Base-by-base conservation (phyloP, 2,797 vertebrate species). In the Xyrichtys novacula region DNA sequence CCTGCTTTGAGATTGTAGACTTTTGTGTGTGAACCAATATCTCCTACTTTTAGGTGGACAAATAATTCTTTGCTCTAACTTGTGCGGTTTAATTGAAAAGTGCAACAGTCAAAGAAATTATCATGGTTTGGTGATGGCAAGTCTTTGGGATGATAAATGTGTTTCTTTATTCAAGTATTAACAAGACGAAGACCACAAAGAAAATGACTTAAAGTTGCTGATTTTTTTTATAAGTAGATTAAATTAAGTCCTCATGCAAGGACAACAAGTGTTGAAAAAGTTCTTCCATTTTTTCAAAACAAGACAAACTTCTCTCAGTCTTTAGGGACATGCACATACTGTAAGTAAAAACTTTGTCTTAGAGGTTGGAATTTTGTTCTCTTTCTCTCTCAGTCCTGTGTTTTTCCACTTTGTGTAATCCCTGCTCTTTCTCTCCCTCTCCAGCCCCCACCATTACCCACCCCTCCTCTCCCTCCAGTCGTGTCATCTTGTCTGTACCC, bases 401-500 rank as follows among this genome's bases (percentile, higher is more conserved):
- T 89, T 95, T 95, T 96, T 85, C 71, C 80, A 81, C 78, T 69
- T 65, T 72, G 75, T 70, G 83, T 82, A 85, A 78, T 83, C 78
- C 84, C 78, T 64, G 39, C 65, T 82, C 69, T 74, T 90, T 95
- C 44, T 40, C 43, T 59, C 55, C 44, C 48, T 53, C 64, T 39
- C 40, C 74, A 56, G 44, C 80, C 75, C 53, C 52, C 17, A 42
- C 63, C 67, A 59, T 76, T 94, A 92, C 94, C 92, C 59, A 2
- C 76, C 80, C 94, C 94, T 93, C 75, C 70, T 64, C 64, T 75
- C 38, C 56, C 94, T 94, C 94, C 95, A 94, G 94, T 95, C 94
- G 92, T 97, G 96, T 97, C 96, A 96, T 96, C 95, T 95, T 94
- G 96, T 96, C 95, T 92, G 94, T 94, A 95, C 95, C 76, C 95